Percentiles rank a stretch among this genome's conserved stretches.
Conservation (phyloP, 1,140 invertebrate genomes). For the Drosophila gunungcola region DNA sequence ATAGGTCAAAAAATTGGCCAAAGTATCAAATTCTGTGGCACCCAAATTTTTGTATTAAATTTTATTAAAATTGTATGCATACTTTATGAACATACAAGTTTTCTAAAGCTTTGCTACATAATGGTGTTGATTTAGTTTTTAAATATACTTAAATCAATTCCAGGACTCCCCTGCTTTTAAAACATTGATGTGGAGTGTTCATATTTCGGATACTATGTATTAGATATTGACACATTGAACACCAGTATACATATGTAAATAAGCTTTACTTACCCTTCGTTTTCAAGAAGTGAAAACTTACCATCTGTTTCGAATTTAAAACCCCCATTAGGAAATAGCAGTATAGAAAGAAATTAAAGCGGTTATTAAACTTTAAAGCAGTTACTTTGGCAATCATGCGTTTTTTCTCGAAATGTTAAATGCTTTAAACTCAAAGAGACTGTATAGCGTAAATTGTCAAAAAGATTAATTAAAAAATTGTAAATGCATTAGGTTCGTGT, state of each 20-base stretch:
- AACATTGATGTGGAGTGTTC: too few relatives aligned
- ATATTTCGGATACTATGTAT: too few relatives aligned
- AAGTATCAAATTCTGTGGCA: too few relatives aligned
- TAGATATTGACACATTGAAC: neutral
- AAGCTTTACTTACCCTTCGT: constrained; percentile 50
- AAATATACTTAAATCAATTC: too few relatives aligned
- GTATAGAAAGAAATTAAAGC: constrained; percentile 25
- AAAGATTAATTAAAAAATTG: neutral
- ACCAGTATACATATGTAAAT: neutral
- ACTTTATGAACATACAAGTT: too few relatives aligned
- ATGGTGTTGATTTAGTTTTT: neutral
- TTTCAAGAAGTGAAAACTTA: constrained; percentile 54
- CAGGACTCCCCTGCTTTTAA: too few relatives aligned
- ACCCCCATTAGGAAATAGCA: constrained; percentile 6
- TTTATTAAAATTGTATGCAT: too few relatives aligned
- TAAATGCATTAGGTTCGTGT: neutral
- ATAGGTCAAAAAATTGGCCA: too few relatives aligned
- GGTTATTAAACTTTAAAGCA: constrained; percentile 9
- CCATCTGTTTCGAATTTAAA: constrained; percentile 46
- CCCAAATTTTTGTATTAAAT: too few relatives aligned
- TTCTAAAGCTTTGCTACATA: too few relatives aligned
- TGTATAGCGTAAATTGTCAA: neutral
- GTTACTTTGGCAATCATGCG: constrained; percentile 9
- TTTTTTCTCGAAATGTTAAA: neutral
- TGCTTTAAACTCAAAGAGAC: neutral